Conservation (phyloP, 2,797 vertebrate species). For the Malacoctenus gilli region DNA sequence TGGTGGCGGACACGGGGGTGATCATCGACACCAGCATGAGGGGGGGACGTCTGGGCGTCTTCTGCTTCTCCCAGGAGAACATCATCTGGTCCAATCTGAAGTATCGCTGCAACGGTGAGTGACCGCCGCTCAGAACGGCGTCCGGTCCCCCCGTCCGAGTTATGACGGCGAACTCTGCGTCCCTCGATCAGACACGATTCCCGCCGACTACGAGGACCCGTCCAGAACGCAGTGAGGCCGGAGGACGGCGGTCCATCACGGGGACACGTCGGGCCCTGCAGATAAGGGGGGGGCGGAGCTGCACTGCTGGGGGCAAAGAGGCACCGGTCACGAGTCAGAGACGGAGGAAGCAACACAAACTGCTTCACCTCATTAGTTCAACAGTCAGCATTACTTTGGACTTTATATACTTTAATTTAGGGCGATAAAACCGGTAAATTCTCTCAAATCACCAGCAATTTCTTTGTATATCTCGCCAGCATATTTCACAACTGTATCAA, state of each 20-base stretch:
- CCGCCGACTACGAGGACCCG: conserved; percentile 88
- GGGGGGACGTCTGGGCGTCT: conserved; percentile 95
- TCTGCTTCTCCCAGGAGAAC: conserved; percentile 99
- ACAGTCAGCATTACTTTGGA: conserved; percentile 32
- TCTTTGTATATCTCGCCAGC: conserved; percentile 28
- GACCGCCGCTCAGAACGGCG: background rate
- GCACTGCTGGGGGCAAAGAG: background rate
- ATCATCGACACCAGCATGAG: conserved; percentile 97
- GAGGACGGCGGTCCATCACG: background rate
- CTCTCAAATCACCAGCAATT: conserved; percentile 2
- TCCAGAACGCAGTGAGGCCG: conserved; percentile 71
- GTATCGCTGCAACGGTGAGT: conserved; percentile 97
- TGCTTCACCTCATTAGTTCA: too few species aligned
- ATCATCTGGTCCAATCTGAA: conserved; percentile 99
- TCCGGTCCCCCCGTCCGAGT: background rate
- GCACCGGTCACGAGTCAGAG: background rate
- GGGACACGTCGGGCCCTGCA: conserved; percentile 8
- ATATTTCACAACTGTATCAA: conserved; percentile 12
- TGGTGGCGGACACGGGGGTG: conserved; percentile 94
- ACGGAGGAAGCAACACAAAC: background rate
- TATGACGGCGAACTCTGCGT: background rate
- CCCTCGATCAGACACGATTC: conserved; percentile 89
- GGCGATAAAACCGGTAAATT: conserved; percentile 21
- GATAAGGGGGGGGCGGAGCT: conserved; percentile 16
- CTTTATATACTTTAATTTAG: conserved; percentile 43